Evolutionary conservation across 2,888 invertebrate genomes (phyloP), one percentile per base, ranked within the genome.

Genomic region (Iphiclides podalirius): DNA sequence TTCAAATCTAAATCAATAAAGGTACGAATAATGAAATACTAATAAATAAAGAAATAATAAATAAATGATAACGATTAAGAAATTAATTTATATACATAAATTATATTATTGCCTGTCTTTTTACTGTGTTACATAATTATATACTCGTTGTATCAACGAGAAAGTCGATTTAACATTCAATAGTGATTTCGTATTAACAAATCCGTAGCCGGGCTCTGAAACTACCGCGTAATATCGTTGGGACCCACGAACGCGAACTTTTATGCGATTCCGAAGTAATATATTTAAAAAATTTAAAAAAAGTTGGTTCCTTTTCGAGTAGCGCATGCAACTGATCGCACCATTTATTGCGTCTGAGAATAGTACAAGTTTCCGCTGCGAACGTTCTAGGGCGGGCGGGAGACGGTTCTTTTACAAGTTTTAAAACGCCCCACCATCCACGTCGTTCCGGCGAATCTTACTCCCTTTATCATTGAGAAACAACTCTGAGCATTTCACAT

Each of bases 331-430:
- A 73, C 70, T 75, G 76, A 79, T 80, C 79, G 76, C 70, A 65
- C 75, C 82, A 81, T 83, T 85, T 83, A 84, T 82, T 79, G 83
- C 80, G 72, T 71, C 72, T 67, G 65, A 69, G 74, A 75, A 79
- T 73, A 72, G 79, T 72, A 63, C 71, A 82, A 84, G 76, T 83
- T 83, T 82, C 75, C 66, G 67, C 65, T 67, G 61, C 60, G 67
- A 72, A 63, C 72, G 66, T 67, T 71, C 66, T 64, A 69, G 72
- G 73, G 70, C 31, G 40, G 44, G 67, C 62, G 60, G 58, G 69
- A 72, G 73, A 79, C 77, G 74, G 72, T 78, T 79, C 75, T 79
- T 76, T 76, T 78, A 76, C 75, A 80, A 84, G 77, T 83, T 84
- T 79, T 76, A 74, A 80, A 82, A 76, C 66, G 74, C 64, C 68